Base-by-base conservation (phyloP, 1,140 invertebrate species). In the Drosophila azteca region DNA sequence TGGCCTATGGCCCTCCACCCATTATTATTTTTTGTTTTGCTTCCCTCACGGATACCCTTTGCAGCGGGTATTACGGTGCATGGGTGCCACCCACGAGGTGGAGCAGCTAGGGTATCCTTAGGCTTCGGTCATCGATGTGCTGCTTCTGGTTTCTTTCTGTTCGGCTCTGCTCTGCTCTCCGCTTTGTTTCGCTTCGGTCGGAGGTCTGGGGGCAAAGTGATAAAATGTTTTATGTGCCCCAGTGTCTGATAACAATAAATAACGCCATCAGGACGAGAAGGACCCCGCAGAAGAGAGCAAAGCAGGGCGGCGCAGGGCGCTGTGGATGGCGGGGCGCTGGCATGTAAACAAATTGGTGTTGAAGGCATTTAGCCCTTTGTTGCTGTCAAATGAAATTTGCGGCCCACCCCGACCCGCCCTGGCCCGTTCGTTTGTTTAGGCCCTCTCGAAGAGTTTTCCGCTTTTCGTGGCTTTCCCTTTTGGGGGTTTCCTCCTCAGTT, bases 211-310 rank as follows among this genome's bases (percentile, higher is more conserved):
- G 75, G 64, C 79, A 83, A 83, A 88, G 83, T 88, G 83, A 88
- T 88, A 88, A 88, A 88, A 88, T 88, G 83, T 88, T 88, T 88
- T 88, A 88, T 88, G 83, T 88, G 68, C 72, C 73, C 65, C 83
- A 88, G 83, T 89, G 83, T 89, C 83, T 88, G 83, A 88, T 88
- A 88, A 88, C 83, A 88, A 88, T 88, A 88, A 88, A 88, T 88
- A 88, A 88, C 83, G 72, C 75, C 79, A 88, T 88, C 83, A 87
- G 83, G 73, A 65, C 83, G 71, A 69, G 76, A 61, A 61, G 54
- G 65, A 45, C 46, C 48, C 51, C 3, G 13, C 17, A 17, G n/a
- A 20, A 44, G 11, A 52, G 31, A 15, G 31, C 22, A 9, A 3
- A 2, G 29, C 7, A 7, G 29, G 1, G 29, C 29, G 24, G 29